Percentiles rank a stretch among this genome's conserved stretches.
Conservation (phyloP, 2,888 invertebrate species). For the Mesorhabditis sp. region DNA sequence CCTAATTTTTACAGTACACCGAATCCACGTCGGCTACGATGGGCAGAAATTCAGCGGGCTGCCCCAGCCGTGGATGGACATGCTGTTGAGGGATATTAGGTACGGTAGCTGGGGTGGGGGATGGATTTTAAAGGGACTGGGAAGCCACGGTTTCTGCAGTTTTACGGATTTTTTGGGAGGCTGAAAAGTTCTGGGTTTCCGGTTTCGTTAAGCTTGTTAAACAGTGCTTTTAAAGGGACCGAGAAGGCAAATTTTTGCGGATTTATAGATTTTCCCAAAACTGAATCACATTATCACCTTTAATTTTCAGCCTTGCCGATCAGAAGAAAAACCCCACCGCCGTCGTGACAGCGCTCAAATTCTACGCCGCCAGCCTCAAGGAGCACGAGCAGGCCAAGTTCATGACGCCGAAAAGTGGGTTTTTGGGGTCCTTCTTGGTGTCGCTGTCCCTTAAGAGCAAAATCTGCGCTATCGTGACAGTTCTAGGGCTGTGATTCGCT, state of each 20-base stretch:
- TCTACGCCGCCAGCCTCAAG: slow-evolving; percentile 68
- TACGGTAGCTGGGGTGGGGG: slow-evolving; percentile 10
- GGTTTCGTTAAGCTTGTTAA: neutral
- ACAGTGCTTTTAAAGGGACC: neutral
- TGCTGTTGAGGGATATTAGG: slow-evolving; percentile 51
- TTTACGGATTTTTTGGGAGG: no score
- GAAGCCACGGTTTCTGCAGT: neutral
- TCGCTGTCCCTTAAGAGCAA: no score
- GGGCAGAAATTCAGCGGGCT: slow-evolving; percentile 56
- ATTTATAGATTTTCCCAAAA: no score
- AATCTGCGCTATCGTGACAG: no score
- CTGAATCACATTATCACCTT: no score
- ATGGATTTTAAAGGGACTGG: neutral
- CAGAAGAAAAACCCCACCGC: slow-evolving; percentile 79
- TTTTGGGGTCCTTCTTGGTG: neutral
- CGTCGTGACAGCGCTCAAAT: slow-evolving; percentile 78
- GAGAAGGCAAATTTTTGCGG: no score
- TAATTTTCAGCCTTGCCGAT: slow-evolving; percentile 47
- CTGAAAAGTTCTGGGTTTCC: neutral
- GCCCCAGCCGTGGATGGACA: slow-evolving; percentile 56
- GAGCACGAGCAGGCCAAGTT: slow-evolving; percentile 49
- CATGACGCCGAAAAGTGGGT: slow-evolving; percentile 44
- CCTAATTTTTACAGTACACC: slow-evolving; percentile 3
- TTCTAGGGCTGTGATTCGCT: no score
- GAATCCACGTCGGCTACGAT: slow-evolving; percentile 53